phyloP scores from a whole-genome alignment of 2,888 invertebrate genomes.

The Gerris lacustris region DNA sequence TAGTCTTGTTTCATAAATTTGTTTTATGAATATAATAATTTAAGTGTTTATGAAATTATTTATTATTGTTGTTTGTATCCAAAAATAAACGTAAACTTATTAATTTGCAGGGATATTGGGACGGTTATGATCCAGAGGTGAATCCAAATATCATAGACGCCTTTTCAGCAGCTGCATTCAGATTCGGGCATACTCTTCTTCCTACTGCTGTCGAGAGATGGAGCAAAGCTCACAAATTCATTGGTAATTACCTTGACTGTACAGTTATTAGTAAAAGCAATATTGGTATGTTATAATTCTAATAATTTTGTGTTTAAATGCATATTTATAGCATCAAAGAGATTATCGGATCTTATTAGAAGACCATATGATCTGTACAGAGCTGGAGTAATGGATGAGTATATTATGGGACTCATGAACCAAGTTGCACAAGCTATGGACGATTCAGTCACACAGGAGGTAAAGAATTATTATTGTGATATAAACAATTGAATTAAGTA shows the following conservation, averaged over 20 bases:
- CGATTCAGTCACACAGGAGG: constrained; percentile 69
- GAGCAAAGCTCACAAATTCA: constrained; percentile 90
- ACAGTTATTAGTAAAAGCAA: too few species aligned
- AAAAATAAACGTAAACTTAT: background rate
- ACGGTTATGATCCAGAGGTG: constrained; percentile 68
- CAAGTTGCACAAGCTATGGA: constrained; percentile 93
- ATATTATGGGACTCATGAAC: constrained; percentile 84
- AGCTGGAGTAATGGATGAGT: constrained; percentile 81
- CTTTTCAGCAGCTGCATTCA: constrained; percentile 82
- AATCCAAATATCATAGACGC: constrained; percentile 82
- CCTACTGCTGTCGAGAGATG: constrained; percentile 85
- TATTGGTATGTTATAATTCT: too few species aligned
- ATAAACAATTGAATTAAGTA: background rate
- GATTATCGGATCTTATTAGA: constrained; percentile 74
- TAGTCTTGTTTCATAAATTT: too few species aligned
- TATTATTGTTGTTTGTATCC: too few species aligned
- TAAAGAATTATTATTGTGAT: constrained; percentile 28
- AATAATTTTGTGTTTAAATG: too few species aligned
- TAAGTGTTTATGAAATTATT: too few species aligned
- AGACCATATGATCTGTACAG: constrained; percentile 81
- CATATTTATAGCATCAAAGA: constrained; percentile 61
- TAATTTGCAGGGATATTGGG: constrained; percentile 56
- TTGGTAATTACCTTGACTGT: constrained; percentile 45
- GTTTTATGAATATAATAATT: too few species aligned
- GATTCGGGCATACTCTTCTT: constrained; percentile 80